phyloP scores from a whole-genome alignment of 2,797 vertebrate genomes.

The Phalanger gymnotis region DNA sequence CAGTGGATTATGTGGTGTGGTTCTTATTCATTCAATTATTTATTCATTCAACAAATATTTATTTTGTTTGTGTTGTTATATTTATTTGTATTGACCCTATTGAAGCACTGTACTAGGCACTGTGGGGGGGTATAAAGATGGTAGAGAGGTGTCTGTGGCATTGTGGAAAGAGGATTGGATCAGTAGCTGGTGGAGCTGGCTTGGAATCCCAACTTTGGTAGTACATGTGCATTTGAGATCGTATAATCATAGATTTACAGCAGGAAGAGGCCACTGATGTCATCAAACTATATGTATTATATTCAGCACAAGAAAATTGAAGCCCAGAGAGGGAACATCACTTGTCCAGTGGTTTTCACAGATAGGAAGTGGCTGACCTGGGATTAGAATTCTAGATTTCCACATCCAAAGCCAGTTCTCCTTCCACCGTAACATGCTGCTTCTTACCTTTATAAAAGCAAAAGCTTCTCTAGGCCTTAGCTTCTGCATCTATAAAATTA shows the following conservation, averaged over 20 bases:
- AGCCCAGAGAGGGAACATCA: neutral
- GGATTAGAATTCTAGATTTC: neutral
- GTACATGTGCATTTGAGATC: neutral
- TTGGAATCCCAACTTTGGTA: neutral
- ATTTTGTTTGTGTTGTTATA: too few relatives aligned
- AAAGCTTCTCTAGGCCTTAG: too few relatives aligned
- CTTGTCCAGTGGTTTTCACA: neutral
- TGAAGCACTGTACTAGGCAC: neutral
- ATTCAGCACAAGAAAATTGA: neutral
- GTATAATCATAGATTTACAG: neutral
- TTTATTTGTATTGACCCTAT: neutral
- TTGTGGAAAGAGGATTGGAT: neutral
- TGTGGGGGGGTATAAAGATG: neutral
- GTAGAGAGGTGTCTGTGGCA: neutral
- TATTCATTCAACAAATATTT: neutral
- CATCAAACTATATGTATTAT: neutral
- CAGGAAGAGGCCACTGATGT: neutral
- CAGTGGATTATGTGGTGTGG: constrained; percentile 10
- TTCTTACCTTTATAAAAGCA: neutral
- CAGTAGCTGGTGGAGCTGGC: neutral
- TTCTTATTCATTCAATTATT: constrained; percentile 1
- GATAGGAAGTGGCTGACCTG: too few relatives aligned
- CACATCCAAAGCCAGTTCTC: neutral
- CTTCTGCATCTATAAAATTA: neutral
- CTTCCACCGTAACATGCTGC: neutral